A percentile compares a stretch with the other conserved stretches of the same genome.
Conservation (phyloP, 2,113 vertebrate species). For the Ictalurus punctatus region DNA sequence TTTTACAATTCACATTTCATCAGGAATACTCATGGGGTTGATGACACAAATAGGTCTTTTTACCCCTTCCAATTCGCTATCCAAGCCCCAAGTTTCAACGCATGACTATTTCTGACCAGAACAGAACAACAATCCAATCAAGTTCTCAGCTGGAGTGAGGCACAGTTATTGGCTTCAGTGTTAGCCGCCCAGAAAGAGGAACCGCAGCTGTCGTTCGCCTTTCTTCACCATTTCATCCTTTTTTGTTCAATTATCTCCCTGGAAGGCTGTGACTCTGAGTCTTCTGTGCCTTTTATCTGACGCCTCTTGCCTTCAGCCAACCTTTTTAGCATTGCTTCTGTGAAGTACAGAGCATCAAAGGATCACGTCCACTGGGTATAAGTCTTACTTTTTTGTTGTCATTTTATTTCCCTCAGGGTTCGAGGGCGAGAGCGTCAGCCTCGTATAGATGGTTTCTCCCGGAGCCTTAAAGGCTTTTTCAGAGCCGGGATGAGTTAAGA, state of each 20-base stretch:
- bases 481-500: constrained; percentile 15
- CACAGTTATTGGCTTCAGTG: constrained; percentile 19
- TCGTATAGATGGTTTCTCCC: constrained; percentile 14
- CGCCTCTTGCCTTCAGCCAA: background rate
- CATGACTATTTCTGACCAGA: constrained; percentile 18
- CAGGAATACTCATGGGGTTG: background rate
- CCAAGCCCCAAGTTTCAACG: background rate
- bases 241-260: constrained; percentile 32
- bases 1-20: constrained; percentile 22
- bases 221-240: constrained; percentile 23
- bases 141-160: constrained; percentile 21
- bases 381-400: background rate
- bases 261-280: constrained; percentile 28
- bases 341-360: constrained; percentile 36
- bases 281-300: constrained; percentile 35
- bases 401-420: constrained; percentile 31
- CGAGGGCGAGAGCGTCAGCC: constrained; percentile 21
- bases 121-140: constrained; percentile 25
- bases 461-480: background rate
- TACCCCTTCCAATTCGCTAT: background rate
- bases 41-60: background rate
- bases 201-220: background rate
- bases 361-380: background rate
- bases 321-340: background rate
- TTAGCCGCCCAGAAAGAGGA: constrained; percentile 7